phyloP scores from a whole-genome alignment of 1,140 invertebrate genomes.

The Lucilia cuprina region DNA sequence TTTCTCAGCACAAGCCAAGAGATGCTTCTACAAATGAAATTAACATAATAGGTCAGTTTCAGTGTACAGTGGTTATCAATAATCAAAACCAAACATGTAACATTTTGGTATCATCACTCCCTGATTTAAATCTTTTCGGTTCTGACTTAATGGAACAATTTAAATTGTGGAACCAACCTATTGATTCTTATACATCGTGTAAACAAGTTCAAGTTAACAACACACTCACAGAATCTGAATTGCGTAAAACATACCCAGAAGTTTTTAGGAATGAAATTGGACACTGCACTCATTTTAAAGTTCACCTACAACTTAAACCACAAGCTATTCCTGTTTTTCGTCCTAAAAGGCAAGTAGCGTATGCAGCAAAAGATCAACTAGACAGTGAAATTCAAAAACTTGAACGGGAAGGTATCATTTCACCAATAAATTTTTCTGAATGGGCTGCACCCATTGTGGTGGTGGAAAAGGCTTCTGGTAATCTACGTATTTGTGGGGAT shows the following conservation, averaged over 20 bases:
- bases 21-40: not conserved
- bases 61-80: not conserved
- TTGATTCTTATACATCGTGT: too few relatives aligned
- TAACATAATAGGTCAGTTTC: too few relatives aligned
- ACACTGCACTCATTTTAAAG: conserved; percentile 6
- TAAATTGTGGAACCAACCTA: conserved; percentile 13
- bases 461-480: conserved; percentile 43
- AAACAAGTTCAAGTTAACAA: too few relatives aligned
- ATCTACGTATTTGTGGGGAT: conserved; percentile 39
- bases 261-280: not conserved
- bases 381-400: not conserved
- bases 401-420: too few relatives aligned
- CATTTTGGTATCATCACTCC: not conserved
- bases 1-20: not conserved
- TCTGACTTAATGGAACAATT: conserved; percentile 31
- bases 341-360: not conserved
- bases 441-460: conserved; percentile 62
- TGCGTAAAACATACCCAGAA: not conserved
- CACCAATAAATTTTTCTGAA: conserved; percentile 43
- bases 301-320: conserved; percentile 19
- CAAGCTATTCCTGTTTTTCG: not conserved
- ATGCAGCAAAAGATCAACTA: not conserved
- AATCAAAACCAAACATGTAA: not conserved
- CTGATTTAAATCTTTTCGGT: conserved; percentile 9
- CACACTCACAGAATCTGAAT: too few relatives aligned